phyloP scores from a whole-genome alignment of 2,888 invertebrate genomes.

The Dorcus parallelipipedus region DNA sequence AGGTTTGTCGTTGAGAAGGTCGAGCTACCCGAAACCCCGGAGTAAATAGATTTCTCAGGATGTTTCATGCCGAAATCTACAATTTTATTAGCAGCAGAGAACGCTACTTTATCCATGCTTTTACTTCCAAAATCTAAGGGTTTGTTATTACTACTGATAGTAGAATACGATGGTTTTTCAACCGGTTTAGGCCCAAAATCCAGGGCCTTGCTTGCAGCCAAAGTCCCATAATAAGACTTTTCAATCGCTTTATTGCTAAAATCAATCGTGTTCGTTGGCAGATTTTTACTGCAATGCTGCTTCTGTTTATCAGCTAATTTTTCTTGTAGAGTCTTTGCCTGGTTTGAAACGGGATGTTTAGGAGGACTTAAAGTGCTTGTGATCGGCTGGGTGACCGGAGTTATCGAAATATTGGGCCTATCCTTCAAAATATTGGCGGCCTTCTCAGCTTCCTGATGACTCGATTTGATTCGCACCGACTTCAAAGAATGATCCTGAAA shows the following conservation, averaged over 20 bases:
- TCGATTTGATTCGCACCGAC: not conserved
- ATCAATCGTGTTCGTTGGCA: conserved; percentile 2
- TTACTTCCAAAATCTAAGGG: not conserved
- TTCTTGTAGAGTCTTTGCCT: conserved; percentile 64
- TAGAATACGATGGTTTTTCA: conserved; percentile 8
- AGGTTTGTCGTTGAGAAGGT: conserved; percentile 18
- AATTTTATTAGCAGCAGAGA: not conserved
- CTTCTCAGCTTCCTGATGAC: conserved; percentile 13
- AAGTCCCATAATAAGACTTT: too few species aligned
- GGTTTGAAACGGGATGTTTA: conserved; percentile 24
- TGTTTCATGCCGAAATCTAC: conserved; percentile 11
- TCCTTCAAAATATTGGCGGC: conserved; percentile 41
- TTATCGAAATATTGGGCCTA: conserved; percentile 52
- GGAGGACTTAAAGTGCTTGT: conserved; percentile 15
- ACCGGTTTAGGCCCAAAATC: conserved; percentile 9
- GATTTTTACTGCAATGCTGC: conserved; percentile 33
- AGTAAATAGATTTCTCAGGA: conserved; percentile 7
- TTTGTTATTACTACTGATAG: not conserved
- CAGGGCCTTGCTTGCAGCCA: conserved; percentile 1
- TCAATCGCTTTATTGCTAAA: not conserved
- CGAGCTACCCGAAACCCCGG: conserved; percentile 3
- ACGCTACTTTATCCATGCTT: not conserved
- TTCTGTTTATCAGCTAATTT: conserved; percentile 66
- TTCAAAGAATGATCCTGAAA: conserved; percentile 6
- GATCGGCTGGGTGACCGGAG: conserved; percentile 37